These are phyloP conservation scores for Salarias fasciatus DNA, from an alignment of 2,797 vertebrate genomes.

Conservation along the genomic window DNA sequence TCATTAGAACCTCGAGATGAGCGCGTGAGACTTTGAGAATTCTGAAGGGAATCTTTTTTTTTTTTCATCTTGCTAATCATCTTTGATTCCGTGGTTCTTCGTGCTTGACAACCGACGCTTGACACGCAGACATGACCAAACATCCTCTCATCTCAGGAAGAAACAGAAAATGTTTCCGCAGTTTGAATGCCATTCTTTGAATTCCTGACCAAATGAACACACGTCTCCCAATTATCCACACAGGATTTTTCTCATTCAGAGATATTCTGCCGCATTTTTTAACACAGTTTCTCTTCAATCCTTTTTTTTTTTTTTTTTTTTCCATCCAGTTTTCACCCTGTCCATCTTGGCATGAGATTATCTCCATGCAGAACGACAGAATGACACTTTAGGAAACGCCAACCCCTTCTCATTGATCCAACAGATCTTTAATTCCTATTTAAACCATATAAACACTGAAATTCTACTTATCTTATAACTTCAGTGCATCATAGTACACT, in stretches of 20 bases:
- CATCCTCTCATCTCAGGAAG: slow-evolving; percentile 34
- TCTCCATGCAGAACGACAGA: slow-evolving; percentile 10
- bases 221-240: neutral
- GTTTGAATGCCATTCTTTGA: slow-evolving; percentile 19
- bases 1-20: slow-evolving; percentile 52
- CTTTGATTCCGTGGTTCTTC: slow-evolving; percentile 27
- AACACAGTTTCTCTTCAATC: neutral
- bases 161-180: slow-evolving; percentile 13
- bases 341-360: neutral
- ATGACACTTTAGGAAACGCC: slow-evolving; percentile 16
- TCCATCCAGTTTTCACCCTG: slow-evolving; percentile 12
- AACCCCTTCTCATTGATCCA: slow-evolving; percentile 21
- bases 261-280: neutral
- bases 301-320: slow-evolving; percentile 3
- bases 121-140: slow-evolving; percentile 31
- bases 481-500: slow-evolving; percentile 2
- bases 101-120: slow-evolving; percentile 36
- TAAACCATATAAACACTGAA: slow-evolving; percentile 22
- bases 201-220: slow-evolving; percentile 18
- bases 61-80: slow-evolving; percentile 44
- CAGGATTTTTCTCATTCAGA: neutral
- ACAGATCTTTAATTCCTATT: slow-evolving; percentile 31
- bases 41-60: slow-evolving; percentile 42
- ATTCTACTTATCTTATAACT: slow-evolving; percentile 4
- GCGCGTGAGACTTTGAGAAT: slow-evolving; percentile 41